These are phyloP conservation scores for Stigmatopora argus DNA, from an alignment of 2,113 vertebrate species.

Conservation along the genomic window DNA sequence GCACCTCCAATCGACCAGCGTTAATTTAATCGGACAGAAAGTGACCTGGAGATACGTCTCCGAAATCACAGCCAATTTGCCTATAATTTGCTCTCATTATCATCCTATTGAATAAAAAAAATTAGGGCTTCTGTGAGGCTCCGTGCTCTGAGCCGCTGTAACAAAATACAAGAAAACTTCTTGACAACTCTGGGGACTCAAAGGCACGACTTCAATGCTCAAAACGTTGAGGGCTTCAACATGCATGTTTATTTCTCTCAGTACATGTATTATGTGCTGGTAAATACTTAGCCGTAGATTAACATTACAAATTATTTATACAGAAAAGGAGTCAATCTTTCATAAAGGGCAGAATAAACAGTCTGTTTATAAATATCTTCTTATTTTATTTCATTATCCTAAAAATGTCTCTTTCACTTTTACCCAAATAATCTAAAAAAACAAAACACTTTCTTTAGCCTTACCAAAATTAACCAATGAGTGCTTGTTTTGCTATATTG, in stretches of 20 bases:
- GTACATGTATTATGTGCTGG: no score
- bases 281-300: no score
- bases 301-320: no score
- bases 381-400: no score
- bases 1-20: background rate
- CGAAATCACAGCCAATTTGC: slow-evolving; percentile 11
- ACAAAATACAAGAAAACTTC: slow-evolving; percentile 1
- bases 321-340: no score
- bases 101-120: slow-evolving; percentile 9
- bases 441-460: no score
- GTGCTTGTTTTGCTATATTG: no score
- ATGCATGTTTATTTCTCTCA: background rate
- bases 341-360: no score
- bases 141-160: background rate
- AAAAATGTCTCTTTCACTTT: no score
- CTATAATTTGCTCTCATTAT: slow-evolving; percentile 12
- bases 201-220: background rate
- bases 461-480: no score
- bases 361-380: no score
- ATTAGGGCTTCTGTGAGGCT: slow-evolving; percentile 1
- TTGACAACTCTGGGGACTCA: background rate
- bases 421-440: no score
- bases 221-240: background rate
- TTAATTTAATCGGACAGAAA: background rate
- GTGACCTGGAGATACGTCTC: slow-evolving; percentile 6